Base-by-base conservation (phyloP, 2,113 vertebrate genomes). In the Girardinichthys multiradiatus region DNA sequence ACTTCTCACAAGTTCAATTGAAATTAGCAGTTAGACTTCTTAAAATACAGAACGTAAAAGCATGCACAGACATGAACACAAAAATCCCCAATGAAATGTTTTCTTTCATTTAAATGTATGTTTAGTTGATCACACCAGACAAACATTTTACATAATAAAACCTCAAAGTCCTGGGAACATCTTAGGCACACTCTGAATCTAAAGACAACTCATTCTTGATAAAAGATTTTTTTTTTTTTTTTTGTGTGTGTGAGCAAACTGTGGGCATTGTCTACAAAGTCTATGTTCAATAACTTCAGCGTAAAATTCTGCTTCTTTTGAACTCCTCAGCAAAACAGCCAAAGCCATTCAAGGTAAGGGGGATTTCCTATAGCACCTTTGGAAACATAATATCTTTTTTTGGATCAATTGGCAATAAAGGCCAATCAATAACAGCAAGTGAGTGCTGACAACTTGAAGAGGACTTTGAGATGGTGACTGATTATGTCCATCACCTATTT, bases 291-390 rank as follows among this genome's bases (percentile, higher is more conserved):
- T 15, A 73, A 30, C 76, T 51, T 75, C 65, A 39, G 57, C 57
- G 60, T 30, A 64, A 79, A 1, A 80, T 75, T 58, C 57, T 1
- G 54, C 62, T 33, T 77, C 31, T 75, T 63, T 37, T 68, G 54
- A 84, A 57, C 30, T 72, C 57, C 62, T 83, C 42, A 48, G 60
- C 58, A 57, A 71, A 80, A 90, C 70, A 73, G 64, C 76, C 51
- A 71, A 76, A 33, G 60, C 65, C 63, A 17, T 68, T 79, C 74
- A 72, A 81, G 68, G 62, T 42, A 60, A 27, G 60, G 70, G 70
- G 57, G 73, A 76, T 87, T 69, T 72, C 77, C 75, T 78, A 57
- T 79, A 92, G 91, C 92, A 92, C 92, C 89, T 92, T 91, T 91
- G 89, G 87, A 86, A 86, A 84, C 15, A 17, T 33, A 72, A 69